Percentiles rank a stretch among this genome's conserved stretches.
Evolutionary conservation across 2,888 invertebrate species (phyloP).

Genomic region (Synergus gifuensis): DNA sequence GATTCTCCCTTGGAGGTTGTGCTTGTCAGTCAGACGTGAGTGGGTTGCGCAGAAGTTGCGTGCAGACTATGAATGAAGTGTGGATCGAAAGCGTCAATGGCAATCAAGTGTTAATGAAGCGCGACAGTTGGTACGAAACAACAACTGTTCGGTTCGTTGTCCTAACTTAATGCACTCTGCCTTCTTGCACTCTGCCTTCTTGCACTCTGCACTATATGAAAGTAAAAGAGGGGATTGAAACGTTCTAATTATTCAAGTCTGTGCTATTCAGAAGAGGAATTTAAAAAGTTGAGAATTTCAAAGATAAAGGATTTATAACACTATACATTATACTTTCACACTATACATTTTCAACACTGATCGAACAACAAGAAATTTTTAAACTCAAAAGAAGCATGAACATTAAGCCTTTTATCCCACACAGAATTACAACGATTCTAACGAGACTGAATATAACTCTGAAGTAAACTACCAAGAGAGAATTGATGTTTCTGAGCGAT

Average conservation of each 20-base stretch:
- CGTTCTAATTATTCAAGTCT: not conserved
- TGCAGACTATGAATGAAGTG: slow-evolving; percentile 52
- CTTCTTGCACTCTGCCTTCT: not conserved
- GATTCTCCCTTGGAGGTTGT: slow-evolving; percentile 12
- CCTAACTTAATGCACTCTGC: not conserved
- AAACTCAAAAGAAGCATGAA: not conserved
- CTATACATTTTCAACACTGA: not conserved
- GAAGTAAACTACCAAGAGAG: not conserved
- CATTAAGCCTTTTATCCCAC: not conserved
- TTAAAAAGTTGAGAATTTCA: not conserved
- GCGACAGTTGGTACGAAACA: slow-evolving; percentile 58
- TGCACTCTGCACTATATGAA: not conserved
- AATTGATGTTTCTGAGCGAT: not conserved
- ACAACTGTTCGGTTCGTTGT: slow-evolving; percentile 34
- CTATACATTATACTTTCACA: no score
- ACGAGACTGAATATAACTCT: slow-evolving; percentile 3
- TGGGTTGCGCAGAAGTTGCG: slow-evolving; percentile 42
- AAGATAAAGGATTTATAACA: not conserved
- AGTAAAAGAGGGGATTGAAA: not conserved
- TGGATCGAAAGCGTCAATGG: slow-evolving; percentile 59
- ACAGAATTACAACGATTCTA: not conserved
- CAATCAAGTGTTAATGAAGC: slow-evolving; percentile 64
- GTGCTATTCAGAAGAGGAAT: not conserved
- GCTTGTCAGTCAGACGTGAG: slow-evolving; percentile 31
- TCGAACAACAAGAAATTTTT: not conserved